phyloP scores from a whole-genome alignment of 2,888 invertebrate genomes.

The Cephus nigrinus region DNA sequence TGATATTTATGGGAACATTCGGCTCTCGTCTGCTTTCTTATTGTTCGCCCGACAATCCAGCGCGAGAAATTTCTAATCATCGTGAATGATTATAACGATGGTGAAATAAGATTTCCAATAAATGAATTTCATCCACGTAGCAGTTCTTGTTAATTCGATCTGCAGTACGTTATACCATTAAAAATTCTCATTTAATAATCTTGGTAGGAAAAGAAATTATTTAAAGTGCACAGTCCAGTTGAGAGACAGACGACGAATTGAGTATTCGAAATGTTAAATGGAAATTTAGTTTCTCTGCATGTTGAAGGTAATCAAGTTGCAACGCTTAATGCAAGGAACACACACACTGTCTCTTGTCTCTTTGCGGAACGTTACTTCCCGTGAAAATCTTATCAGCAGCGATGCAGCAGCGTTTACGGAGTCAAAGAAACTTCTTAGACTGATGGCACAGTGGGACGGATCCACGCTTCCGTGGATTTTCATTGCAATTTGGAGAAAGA shows the following conservation, averaged over 20 bases:
- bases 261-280: not conserved
- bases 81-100: not conserved
- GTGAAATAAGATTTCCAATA: not conserved
- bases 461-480: not conserved
- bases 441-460: not conserved
- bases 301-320: not conserved
- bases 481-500: not conserved
- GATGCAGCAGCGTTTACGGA: not conserved
- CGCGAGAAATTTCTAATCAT: not conserved
- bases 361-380: not conserved
- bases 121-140: not conserved
- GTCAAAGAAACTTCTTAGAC: not conserved
- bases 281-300: not conserved
- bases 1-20: not conserved
- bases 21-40: not conserved
- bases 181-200: not conserved
- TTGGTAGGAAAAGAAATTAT: not conserved
- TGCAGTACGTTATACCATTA: not conserved
- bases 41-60: not conserved
- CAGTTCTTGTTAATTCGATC: not conserved
- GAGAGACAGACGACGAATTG: not conserved
- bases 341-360: not conserved
- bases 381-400: not conserved
- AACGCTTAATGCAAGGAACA: not conserved
- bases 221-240: not conserved